A percentile compares a stretch with the other conserved stretches of the same genome.
Evolutionary conservation across 2,797 vertebrate genomes (phyloP).

Genomic region (Pseudochromis fuscus): DNA sequence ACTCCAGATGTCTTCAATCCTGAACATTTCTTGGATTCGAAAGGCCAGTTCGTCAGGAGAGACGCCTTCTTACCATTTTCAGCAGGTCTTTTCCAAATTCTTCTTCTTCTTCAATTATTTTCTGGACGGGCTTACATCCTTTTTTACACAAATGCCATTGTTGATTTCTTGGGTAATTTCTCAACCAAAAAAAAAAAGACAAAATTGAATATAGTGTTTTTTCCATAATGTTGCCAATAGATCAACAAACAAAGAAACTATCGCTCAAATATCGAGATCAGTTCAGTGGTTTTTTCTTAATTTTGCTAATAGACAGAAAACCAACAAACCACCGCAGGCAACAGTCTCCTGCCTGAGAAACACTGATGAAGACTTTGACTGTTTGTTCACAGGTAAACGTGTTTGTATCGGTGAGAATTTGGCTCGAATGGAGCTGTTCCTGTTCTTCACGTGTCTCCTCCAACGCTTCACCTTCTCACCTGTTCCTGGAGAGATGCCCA

Average conservation of each 20-base stretch:
- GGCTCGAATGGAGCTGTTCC: constrained; percentile 84
- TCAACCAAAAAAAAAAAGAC: too few relatives aligned
- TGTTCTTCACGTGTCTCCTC: constrained; percentile 80
- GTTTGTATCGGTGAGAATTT: constrained; percentile 85
- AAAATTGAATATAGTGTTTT: too few relatives aligned
- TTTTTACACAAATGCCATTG: too few relatives aligned
- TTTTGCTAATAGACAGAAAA: too few relatives aligned
- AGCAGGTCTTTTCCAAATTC: constrained; percentile 66
- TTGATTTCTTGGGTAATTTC: too few relatives aligned
- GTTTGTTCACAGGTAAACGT: constrained; percentile 84
- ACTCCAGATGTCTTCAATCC: constrained; percentile 88
- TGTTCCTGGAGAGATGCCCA: constrained; percentile 71
- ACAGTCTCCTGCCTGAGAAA: not conserved
- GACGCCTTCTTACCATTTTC: constrained; percentile 89
- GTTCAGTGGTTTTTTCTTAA: too few relatives aligned
- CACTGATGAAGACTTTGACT: not conserved
- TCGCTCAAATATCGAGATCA: too few relatives aligned
- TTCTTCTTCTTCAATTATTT: too few relatives aligned
- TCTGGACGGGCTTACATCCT: too few relatives aligned
- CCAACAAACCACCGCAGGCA: too few relatives aligned
- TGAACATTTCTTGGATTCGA: constrained; percentile 87
- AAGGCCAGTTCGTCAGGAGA: constrained; percentile 84
- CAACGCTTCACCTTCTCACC: constrained; percentile 87
- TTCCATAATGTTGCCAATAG: too few relatives aligned
- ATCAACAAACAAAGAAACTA: too few relatives aligned